phyloP scores from a whole-genome alignment of 2,113 vertebrate species.

The Argyrosomus japonicus region DNA sequence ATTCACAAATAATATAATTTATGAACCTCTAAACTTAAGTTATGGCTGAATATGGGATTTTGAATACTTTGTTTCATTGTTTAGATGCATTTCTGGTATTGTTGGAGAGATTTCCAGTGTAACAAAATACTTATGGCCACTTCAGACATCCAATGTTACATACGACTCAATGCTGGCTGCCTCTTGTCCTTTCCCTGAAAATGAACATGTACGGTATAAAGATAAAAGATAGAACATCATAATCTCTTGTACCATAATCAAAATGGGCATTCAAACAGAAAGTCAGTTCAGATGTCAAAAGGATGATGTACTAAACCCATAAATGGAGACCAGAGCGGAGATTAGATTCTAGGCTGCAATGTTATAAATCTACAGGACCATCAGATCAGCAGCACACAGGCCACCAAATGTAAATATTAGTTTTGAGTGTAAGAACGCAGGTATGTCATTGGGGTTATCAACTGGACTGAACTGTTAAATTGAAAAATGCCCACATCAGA shows the following conservation, averaged over 20 bases:
- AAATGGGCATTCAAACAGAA: conserved; percentile 30
- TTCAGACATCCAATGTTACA: neutral
- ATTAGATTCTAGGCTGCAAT: conserved; percentile 7
- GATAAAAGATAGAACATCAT: conserved; percentile 1
- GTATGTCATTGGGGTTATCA: neutral
- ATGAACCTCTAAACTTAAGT: conserved; percentile 8
- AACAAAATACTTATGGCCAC: neutral
- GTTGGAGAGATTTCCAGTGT: neutral
- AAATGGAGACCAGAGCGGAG: neutral
- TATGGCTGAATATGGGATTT: neutral
- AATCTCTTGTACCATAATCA: conserved; percentile 30
- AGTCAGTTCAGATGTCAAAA: conserved; percentile 37
- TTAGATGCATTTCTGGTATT: fast-evolving
- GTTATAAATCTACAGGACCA: conserved; percentile 14
- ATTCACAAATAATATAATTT: conserved; percentile 16
- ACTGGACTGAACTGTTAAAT: neutral
- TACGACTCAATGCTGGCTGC: neutral
- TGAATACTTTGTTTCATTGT: neutral
- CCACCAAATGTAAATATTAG: conserved; percentile 16
- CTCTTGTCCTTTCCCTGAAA: neutral
- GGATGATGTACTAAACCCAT: conserved; percentile 17
- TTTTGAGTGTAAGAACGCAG: neutral
- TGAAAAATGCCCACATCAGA: neutral
- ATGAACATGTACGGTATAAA: conserved; percentile 7
- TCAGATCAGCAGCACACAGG: neutral